Percentiles rank a stretch among this genome's conserved stretches.
These are phyloP conservation scores for Bemisia tabaci DNA, from an alignment of 1,140 invertebrate genomes.

Conservation along the genomic window DNA sequence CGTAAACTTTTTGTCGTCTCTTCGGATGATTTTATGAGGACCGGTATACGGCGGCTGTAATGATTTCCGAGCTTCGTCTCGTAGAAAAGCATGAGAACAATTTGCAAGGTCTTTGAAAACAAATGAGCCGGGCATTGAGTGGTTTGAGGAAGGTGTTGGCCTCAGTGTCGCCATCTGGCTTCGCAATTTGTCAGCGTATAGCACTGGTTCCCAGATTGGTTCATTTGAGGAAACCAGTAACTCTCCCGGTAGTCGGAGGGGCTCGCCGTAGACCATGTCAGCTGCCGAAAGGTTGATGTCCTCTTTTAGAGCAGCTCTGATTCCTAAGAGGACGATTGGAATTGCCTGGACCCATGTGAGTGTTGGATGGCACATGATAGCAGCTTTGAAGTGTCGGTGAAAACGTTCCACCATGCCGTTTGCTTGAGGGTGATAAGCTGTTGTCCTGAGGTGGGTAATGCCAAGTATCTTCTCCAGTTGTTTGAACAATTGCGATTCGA, in stretches of 20 bases:
- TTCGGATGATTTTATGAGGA: conserved; percentile 16
- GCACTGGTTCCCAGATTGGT: neutral
- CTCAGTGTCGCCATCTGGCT: neutral
- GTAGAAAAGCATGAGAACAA: conserved; percentile 19
- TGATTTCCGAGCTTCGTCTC: conserved; percentile 11
- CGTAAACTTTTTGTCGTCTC: conserved; percentile 13
- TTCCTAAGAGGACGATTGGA: conserved; percentile 32
- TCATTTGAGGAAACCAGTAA: conserved; percentile 21
- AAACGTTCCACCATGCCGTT: too few relatives aligned
- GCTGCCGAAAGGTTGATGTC: conserved; percentile 6
- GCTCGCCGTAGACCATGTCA: conserved; percentile 10
- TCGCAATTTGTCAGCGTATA: neutral
- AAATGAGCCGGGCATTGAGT: conserved; percentile 9
- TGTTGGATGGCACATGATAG: conserved; percentile 22
- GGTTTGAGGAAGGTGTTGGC: neutral
- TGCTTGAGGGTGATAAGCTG: conserved; percentile 28
- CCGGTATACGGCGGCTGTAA: conserved; percentile 16
- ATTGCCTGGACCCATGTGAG: conserved; percentile 23
- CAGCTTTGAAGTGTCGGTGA: conserved; percentile 24
- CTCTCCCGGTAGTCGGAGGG: conserved; percentile 11
- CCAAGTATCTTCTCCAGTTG: conserved; percentile 21
- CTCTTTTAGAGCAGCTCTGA: conserved; percentile 7
- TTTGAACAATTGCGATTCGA: conserved; percentile 21
- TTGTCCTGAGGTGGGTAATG: conserved; percentile 22
- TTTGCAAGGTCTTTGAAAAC: conserved; percentile 15